Evolutionary conservation across 2,888 invertebrate species (phyloP).

Genomic region (Rhagium mordax): DNA sequence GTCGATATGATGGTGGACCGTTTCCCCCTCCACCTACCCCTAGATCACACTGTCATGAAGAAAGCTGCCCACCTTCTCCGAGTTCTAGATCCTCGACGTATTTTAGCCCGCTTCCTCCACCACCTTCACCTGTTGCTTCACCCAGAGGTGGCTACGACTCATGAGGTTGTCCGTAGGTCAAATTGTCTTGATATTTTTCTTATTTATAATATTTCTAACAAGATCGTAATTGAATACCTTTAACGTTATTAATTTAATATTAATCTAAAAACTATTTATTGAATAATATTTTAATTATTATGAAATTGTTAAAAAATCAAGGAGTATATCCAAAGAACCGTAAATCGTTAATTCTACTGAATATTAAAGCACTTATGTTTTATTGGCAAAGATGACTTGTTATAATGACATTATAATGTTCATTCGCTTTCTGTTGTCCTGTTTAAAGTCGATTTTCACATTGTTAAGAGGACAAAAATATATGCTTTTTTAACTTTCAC

Average conservation of each 20-base stretch:
- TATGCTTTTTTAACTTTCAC: too few species aligned
- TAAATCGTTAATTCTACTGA: not conserved
- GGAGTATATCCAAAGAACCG: not conserved
- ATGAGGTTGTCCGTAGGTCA: conserved; percentile 40
- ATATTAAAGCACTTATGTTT: not conserved
- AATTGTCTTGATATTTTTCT: not conserved
- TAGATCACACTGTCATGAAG: conserved; percentile 82
- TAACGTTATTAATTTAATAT: not conserved
- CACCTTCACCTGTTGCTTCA: conserved; percentile 86
- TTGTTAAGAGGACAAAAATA: too few species aligned
- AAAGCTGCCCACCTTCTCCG: conserved; percentile 78
- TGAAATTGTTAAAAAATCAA: not conserved
- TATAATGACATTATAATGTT: too few species aligned
- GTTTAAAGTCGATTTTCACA: too few species aligned
- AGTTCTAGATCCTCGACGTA: conserved; percentile 85
- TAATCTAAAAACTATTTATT: conserved; percentile 5
- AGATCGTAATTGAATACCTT: not conserved
- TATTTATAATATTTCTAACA: not conserved
- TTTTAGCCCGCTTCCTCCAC: conserved; percentile 86
- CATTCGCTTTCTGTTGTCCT: too few species aligned
- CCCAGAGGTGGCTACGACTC: conserved; percentile 71
- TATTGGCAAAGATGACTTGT: not conserved
- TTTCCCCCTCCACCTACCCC: conserved; percentile 86
- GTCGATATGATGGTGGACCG: conserved; percentile 78
- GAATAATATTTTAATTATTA: conserved; percentile 11